Evolutionary conservation across 2,888 invertebrate genomes (phyloP), one percentile per base, ranked within the genome.

Genomic region (Girardia tigrina): DNA sequence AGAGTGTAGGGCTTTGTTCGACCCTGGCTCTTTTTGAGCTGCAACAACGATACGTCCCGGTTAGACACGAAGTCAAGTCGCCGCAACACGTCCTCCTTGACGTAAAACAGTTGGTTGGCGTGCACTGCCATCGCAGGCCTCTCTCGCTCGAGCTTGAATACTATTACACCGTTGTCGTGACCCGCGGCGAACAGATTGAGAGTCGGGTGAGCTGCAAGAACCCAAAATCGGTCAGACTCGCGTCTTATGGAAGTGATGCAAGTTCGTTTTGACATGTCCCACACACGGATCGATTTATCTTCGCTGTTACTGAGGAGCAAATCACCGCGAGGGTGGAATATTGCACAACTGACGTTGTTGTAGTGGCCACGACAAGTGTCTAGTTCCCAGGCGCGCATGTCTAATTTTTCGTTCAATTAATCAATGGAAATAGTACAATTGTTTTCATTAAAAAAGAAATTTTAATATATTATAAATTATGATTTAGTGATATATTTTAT

Each of bases 331-430:
- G 98, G 95, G 86, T 98, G 97, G 86, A 98, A 98, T 70, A 94
- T 85, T 0, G 91, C 94, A 82, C 95, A 95, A 0, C 95, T 97
- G 0, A 98, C 97, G 84, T 99, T 99, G 87, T 97, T 94, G 87
- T 97, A 98, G 84, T 98, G 98, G 0, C 98, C 98, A n/a, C 98
- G 89, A 81, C 95, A 98, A 0, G 95, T 94, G 85, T 99, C 98
- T 70, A 98, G 92, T 83, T 98, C 97, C 95, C 95, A 97, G 0
- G 95, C 97, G 87, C 90, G 86, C 42, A 84, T 82, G 75, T 86
- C 86, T 82, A 82, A 29, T 26, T n/a, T 20, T 12, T 26, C n/a
- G 26, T 28, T 23, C 14, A 70, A 20, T 70, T 16, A 70, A 70
- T 14, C 14, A 36, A 36, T 72, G n/a, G n/a, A n/a, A n/a, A n/a